These are phyloP conservation scores for Dinomys branickii DNA, from an alignment of 2,113 vertebrate genomes.

Conservation along the genomic window DNA sequence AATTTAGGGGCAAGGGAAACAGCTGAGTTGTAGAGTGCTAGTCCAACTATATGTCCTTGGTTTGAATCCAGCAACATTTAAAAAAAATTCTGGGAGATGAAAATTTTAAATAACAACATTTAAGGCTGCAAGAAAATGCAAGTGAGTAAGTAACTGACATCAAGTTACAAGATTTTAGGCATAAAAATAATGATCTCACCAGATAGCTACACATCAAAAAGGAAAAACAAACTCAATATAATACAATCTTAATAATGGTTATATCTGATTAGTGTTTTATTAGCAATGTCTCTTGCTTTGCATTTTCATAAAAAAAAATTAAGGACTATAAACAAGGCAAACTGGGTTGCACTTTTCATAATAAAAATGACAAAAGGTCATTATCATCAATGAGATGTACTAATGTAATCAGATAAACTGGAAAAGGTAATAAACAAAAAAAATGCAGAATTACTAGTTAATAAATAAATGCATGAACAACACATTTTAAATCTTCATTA, in stretches of 20 bases:
- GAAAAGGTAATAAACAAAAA: neutral
- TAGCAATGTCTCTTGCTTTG: neutral
- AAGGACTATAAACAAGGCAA: neutral
- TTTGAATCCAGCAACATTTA: neutral
- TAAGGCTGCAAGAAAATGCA: neutral
- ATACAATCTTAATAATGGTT: neutral
- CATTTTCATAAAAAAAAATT: neutral
- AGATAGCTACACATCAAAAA: neutral
- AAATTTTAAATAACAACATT: constrained; percentile 23
- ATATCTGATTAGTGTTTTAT: neutral
- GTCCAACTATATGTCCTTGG: neutral
- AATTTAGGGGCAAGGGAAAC: neutral
- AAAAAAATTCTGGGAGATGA: neutral
- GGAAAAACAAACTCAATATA: neutral
- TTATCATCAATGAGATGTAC: neutral
- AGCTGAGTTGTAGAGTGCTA: neutral
- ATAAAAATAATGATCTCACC: constrained; percentile 32
- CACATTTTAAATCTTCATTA: neutral
- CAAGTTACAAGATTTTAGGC: neutral
- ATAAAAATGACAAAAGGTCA: neutral
- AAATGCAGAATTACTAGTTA: neutral
- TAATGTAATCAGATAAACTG: neutral
- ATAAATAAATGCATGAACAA: neutral
- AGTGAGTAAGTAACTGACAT: neutral
- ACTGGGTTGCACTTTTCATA: neutral